Conservation (phyloP, 2,888 invertebrate species). For the Drosophila formosana region DNA sequence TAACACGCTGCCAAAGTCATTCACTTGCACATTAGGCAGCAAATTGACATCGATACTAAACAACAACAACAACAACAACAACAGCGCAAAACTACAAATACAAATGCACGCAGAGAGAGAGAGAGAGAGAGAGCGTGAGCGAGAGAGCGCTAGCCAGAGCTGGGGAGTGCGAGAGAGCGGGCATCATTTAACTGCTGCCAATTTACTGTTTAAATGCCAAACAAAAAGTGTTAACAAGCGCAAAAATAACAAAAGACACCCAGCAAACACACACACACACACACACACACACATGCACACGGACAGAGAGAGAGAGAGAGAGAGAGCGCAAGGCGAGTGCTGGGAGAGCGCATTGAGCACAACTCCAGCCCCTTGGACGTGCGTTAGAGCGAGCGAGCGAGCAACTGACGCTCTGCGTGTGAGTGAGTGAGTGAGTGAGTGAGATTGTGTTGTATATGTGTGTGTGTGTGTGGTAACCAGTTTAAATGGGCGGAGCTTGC, state of each 20-base stretch:
- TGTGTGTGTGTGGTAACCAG: conserved; percentile 61
- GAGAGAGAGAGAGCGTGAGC: conserved; percentile 3
- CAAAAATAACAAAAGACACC: conserved; percentile 73
- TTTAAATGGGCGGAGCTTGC: conserved; percentile 68
- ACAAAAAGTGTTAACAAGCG: conserved; percentile 81
- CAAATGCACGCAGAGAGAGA: conserved; percentile 8
- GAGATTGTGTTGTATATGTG: neutral
- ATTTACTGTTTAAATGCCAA: conserved; percentile 85
- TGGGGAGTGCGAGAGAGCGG: conserved; percentile 38
- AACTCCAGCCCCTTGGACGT: conserved; percentile 14
- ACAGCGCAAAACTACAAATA: conserved; percentile 20
- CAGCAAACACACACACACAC: conserved; percentile 36
- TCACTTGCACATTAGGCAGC: conserved; percentile 81
- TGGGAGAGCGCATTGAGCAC: neutral
- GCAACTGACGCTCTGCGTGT: neutral
- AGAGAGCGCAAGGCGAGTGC: conserved; percentile 3
- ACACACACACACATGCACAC: neutral
- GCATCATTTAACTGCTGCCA: conserved; percentile 83
- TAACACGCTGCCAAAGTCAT: conserved; percentile 53
- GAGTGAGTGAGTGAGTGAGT: conserved; percentile 10
- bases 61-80: conserved; percentile 13
- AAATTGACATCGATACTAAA: conserved; percentile 78
- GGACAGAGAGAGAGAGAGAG: too few species aligned
- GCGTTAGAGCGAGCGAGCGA: conserved; percentile 51
- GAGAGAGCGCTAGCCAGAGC: conserved; percentile 1